A percentile compares a stretch with the other conserved stretches of the same genome.
Conservation (phyloP, 2,888 invertebrate species). For the Leucophora obtusa region DNA sequence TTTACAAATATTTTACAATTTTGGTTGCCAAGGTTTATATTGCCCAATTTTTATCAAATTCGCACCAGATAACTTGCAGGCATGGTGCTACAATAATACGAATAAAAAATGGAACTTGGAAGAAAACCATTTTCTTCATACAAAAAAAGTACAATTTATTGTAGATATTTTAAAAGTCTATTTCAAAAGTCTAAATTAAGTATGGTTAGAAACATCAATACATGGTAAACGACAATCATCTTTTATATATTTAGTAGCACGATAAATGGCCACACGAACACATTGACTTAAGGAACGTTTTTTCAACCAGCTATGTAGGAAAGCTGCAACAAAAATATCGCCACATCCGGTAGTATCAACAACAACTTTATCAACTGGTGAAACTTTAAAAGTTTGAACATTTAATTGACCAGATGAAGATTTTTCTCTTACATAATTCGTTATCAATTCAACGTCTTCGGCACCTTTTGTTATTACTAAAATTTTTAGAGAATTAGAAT, state of each 20-base stretch:
- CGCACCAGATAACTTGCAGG: no score
- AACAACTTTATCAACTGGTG: conserved; percentile 75
- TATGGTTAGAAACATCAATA: neutral
- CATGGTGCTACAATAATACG: no score
- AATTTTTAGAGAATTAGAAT: conserved; percentile 70
- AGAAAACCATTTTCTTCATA: no score
- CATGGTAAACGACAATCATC: conserved; percentile 79
- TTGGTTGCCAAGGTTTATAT: no score
- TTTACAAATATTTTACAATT: no score
- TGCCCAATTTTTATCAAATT: no score
- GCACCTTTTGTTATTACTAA: conserved; percentile 83
- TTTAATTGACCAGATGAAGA: conserved; percentile 55
- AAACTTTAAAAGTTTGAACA: conserved; percentile 74
- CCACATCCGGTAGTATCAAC: conserved; percentile 82
- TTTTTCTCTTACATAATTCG: conserved; percentile 70
- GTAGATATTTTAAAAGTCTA: no score
- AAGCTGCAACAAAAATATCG: conserved; percentile 82
- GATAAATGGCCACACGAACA: conserved; percentile 77
- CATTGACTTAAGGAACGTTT: conserved; percentile 77
- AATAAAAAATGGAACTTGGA: no score
- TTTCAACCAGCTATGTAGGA: conserved; percentile 79
- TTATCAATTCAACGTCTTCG: conserved; percentile 80
- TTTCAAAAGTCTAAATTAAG: neutral
- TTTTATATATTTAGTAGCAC: conserved; percentile 79
- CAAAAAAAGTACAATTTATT: no score